A percentile compares a stretch with the other conserved stretches of the same genome.
Conservation (phyloP, 2,888 invertebrate genomes). For the Hypsopygia costalis region DNA sequence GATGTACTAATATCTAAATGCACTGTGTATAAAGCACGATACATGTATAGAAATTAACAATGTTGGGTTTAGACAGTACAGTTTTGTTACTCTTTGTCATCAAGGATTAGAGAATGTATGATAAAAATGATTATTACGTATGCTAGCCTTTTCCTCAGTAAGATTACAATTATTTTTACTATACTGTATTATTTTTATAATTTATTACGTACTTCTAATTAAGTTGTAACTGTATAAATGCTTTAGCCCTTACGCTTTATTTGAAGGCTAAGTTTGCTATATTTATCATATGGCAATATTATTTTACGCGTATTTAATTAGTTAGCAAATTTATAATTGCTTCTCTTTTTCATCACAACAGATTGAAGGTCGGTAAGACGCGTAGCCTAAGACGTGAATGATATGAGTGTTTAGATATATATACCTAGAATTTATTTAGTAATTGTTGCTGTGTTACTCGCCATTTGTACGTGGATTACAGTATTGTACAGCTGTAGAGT, state of each 20-base stretch:
- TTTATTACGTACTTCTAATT: constrained; percentile 60
- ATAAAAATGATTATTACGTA: constrained; percentile 2
- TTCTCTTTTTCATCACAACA: constrained; percentile 69
- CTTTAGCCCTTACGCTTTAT: constrained; percentile 66
- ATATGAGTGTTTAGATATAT: constrained; percentile 62
- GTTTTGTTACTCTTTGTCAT: constrained; percentile 2
- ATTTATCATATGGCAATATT: constrained; percentile 54
- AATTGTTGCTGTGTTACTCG: constrained; percentile 63
- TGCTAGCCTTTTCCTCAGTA: constrained; percentile 20
- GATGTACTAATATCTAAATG: constrained; percentile 25
- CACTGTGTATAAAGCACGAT: constrained; percentile 64
- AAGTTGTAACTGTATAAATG: constrained; percentile 68
- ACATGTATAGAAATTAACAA: constrained; percentile 26
- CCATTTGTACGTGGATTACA: constrained; percentile 44
- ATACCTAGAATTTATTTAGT: constrained; percentile 62
- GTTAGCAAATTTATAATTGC: constrained; percentile 70
- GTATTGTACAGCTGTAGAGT: constrained; percentile 42
- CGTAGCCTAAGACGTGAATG: constrained; percentile 55
- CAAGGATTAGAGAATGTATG: constrained; percentile 1
- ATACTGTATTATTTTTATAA: constrained; percentile 54
- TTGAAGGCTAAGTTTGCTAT: constrained; percentile 57
- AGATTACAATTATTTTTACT: constrained; percentile 43
- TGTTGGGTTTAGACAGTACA: constrained; percentile 7
- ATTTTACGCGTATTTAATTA: constrained; percentile 61
- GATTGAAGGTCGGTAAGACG: constrained; percentile 55